A percentile compares a stretch with the other conserved stretches of the same genome.
phyloP scores from a whole-genome alignment of 1,140 invertebrate species.

The Maconellicoccus hirsutus region DNA sequence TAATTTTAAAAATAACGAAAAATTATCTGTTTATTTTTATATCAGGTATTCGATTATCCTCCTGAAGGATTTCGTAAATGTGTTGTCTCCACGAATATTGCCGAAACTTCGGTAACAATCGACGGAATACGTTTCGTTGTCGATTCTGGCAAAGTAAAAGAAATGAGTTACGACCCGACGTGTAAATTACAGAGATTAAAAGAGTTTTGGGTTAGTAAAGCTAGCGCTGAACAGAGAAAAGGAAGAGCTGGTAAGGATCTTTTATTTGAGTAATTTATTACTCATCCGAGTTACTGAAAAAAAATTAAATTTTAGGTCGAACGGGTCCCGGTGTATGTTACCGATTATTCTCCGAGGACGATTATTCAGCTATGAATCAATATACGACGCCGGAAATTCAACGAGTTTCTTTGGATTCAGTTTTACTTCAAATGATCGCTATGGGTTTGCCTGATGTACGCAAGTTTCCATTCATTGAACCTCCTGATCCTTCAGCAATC shows the following conservation, averaged over 20 bases:
- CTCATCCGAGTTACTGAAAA: neutral
- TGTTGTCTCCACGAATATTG: constrained; percentile 98
- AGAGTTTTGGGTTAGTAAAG: constrained; percentile 94
- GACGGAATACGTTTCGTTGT: constrained; percentile 96
- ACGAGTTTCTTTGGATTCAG: constrained; percentile 80
- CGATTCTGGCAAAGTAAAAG: constrained; percentile 94
- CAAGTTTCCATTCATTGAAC: constrained; percentile 91
- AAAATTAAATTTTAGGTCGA: constrained; percentile 35
- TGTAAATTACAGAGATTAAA: constrained; percentile 80
- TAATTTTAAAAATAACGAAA: neutral
- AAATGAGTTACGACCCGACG: constrained; percentile 86
- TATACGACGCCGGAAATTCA: constrained; percentile 84
- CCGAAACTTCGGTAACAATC: constrained; percentile 97
- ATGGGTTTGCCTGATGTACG: constrained; percentile 84
- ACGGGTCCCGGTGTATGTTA: constrained; percentile 52
- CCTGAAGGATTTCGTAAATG: constrained; percentile 92
- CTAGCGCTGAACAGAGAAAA: constrained; percentile 93
- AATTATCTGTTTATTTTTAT: constrained; percentile 28
- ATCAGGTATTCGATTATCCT: constrained; percentile 87
- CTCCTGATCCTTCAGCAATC: constrained; percentile 65
- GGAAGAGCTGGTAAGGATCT: constrained; percentile 71
- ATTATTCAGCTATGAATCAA: constrained; percentile 63
- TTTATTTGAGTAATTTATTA: neutral
- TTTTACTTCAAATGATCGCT: constrained; percentile 88
- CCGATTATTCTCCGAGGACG: constrained; percentile 77